These are phyloP conservation scores for Amphipoea oculea DNA, from an alignment of 2,888 invertebrate species.

Conservation along the genomic window DNA sequence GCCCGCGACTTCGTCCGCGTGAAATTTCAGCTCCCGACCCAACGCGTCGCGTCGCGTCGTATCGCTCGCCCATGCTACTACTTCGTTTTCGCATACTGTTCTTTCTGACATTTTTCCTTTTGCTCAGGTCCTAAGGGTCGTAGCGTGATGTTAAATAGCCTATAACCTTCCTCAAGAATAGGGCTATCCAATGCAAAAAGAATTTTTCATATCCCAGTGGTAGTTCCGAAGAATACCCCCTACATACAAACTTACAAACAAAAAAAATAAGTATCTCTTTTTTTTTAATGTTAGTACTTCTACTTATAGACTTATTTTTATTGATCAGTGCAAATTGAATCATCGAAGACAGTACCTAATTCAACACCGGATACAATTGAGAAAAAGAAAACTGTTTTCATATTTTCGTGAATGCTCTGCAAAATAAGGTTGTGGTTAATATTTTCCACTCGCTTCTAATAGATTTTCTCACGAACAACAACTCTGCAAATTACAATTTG, in stretches of 20 bases:
- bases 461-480: conserved; percentile 29
- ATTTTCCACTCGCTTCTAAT: background rate
- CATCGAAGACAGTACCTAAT: too few species aligned
- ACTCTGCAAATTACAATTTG: conserved; percentile 19
- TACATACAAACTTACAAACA: too few species aligned
- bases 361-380: background rate
- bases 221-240: background rate
- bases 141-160: background rate
- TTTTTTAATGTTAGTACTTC: too few species aligned
- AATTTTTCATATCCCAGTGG: background rate
- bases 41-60: background rate
- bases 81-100: background rate
- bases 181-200: background rate
- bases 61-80: background rate
- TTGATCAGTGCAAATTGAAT: background rate
- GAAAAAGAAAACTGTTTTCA: background rate
- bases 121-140: background rate
- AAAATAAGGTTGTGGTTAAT: background rate
- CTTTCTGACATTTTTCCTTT: background rate
- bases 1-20: background rate
- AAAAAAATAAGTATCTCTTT: too few species aligned
- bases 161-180: too few species aligned
- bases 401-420: background rate
- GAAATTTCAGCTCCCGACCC: background rate
- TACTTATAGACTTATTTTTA: background rate